phyloP scores from a whole-genome alignment of 2,797 vertebrate genomes.

The Syncerus caffer region DNA sequence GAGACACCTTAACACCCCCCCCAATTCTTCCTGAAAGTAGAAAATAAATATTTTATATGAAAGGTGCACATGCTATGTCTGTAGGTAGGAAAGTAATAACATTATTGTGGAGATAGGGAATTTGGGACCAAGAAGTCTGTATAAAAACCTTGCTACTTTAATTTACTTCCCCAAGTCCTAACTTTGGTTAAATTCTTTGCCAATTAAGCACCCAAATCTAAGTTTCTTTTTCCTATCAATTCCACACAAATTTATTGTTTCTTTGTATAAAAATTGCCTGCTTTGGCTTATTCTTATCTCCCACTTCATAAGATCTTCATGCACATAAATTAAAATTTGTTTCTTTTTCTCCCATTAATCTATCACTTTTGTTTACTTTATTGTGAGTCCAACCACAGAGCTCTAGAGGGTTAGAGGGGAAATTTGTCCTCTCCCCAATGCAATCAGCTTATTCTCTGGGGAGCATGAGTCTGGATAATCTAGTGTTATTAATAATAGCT shows the following conservation, averaged over 20 bases:
- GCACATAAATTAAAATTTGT: not conserved
- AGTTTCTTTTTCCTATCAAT: not conserved
- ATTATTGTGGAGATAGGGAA: not conserved
- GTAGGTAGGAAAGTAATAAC: not conserved
- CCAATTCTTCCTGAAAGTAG: not conserved
- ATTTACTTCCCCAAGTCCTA: not conserved
- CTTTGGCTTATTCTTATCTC: not conserved
- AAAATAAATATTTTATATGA: not conserved
- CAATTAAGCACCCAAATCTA: not conserved
- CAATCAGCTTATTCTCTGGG: not conserved
- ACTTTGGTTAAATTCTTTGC: not conserved
- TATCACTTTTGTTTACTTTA: not conserved
- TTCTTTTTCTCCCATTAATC: not conserved
- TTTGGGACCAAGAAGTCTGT: not conserved
- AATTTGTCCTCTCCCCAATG: not conserved
- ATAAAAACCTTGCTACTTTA: not conserved
- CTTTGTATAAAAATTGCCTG: not conserved
- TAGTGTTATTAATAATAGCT: not conserved
- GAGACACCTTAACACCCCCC: not conserved
- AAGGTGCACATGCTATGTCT: not conserved
- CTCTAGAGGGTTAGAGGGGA: not conserved
- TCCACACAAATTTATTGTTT: not conserved
- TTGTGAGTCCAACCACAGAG: not conserved
- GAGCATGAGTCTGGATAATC: not conserved
- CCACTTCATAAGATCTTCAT: not conserved